These are phyloP conservation scores for Papilio polytes DNA, from an alignment of 1,140 invertebrate genomes.

Conservation along the genomic window DNA sequence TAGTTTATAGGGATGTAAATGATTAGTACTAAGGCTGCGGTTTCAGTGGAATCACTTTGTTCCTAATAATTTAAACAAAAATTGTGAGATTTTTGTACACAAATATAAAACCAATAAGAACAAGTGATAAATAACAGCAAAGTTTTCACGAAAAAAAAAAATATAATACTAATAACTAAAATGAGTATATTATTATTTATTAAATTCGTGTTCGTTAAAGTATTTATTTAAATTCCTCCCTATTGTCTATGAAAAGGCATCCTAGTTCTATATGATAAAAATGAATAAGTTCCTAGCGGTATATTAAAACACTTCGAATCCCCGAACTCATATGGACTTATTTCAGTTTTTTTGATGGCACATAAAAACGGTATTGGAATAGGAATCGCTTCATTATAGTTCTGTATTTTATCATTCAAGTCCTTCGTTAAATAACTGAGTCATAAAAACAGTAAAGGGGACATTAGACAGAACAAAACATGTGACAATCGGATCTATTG, in stretches of 20 bases:
- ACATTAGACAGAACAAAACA: neutral
- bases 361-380: constrained; percentile 24
- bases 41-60: neutral
- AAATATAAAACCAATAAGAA: neutral
- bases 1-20: constrained; percentile 26
- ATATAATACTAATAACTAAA: too few species aligned
- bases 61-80: too few species aligned
- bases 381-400: constrained; percentile 24
- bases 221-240: neutral
- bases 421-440: neutral
- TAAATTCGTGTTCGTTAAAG: too few species aligned
- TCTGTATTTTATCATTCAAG: constrained; percentile 22
- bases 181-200: neutral
- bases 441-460: neutral
- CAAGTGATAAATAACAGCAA: too few species aligned
- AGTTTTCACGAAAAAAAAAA: too few species aligned
- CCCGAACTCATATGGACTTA: constrained; percentile 20
- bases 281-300: neutral
- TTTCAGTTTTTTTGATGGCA: constrained; percentile 7
- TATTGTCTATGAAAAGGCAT: neutral
- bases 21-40: neutral
- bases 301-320: constrained; percentile 12
- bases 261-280: neutral
- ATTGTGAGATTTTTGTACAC: too few species aligned
- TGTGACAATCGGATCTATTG: neutral